Conservation (phyloP, 2,797 vertebrate species). For the Atherinosoma microstoma region DNA sequence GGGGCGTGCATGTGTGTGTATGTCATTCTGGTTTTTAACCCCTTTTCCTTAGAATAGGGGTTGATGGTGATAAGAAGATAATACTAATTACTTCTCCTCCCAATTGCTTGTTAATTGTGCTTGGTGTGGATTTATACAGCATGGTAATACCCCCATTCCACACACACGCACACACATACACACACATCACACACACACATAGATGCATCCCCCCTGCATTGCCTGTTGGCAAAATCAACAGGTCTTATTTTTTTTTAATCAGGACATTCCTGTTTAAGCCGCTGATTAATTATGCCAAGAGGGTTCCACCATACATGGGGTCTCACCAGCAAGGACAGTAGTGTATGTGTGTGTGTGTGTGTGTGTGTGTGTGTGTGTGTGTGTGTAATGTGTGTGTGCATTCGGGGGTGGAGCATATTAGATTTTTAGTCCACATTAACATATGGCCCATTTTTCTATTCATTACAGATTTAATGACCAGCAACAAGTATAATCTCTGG, state of each 20-base stretch:
- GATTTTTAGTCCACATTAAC: constrained; percentile 1
- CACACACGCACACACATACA: constrained; percentile 59
- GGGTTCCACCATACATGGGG: constrained; percentile 51
- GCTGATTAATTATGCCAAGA: constrained; percentile 82
- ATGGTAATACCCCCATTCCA: constrained; percentile 68
- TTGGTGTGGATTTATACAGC: constrained; percentile 82
- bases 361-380: no score
- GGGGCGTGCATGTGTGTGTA: constrained; percentile 34
- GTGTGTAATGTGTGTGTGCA: no score
- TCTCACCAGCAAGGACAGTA: constrained; percentile 12
- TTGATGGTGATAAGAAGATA: constrained; percentile 83
- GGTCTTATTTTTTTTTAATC: constrained; percentile 74
- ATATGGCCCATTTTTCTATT: constrained; percentile 4
- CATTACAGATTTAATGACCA: constrained; percentile 9
- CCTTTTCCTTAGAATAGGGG: constrained; percentile 79
- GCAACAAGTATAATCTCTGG: no score
- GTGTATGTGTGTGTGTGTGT: constrained; percentile 29
- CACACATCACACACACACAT: no score
- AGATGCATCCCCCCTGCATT: constrained; percentile 51
- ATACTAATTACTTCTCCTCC: constrained; percentile 88
- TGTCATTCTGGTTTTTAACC: constrained; percentile 74
- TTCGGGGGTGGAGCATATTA: not conserved
- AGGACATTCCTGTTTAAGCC: constrained; percentile 71
- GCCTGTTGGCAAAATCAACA: constrained; percentile 82
- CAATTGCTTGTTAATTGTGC: constrained; percentile 86